Conservation (phyloP, 2,797 vertebrate species). For the Alosa sapidissima region DNA sequence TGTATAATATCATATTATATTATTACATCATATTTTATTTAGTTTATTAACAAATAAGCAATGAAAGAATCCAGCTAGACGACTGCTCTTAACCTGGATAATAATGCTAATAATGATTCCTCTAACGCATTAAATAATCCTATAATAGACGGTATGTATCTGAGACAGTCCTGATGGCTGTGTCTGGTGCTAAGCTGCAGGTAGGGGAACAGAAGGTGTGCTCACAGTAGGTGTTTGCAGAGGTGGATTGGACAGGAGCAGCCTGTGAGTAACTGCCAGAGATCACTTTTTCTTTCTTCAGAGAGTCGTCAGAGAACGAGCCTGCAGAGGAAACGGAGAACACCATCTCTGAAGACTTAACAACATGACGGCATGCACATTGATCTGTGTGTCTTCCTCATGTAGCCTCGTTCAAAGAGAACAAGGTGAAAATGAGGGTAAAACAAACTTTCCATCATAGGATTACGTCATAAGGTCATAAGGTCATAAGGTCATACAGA, state of each 20-base stretch:
- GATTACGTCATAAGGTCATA: too few species aligned
- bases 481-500: too few species aligned
- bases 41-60: neutral
- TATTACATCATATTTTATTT: too few species aligned
- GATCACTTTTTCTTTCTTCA: slow-evolving; percentile 88
- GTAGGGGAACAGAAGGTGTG: neutral
- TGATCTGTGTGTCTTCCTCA: neutral
- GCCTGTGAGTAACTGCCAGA: slow-evolving; percentile 70
- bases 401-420: too few species aligned
- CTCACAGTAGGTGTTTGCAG: slow-evolving; percentile 75
- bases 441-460: too few species aligned
- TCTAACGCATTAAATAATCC: neutral
- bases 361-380: neutral
- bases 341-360: neutral
- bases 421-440: too few species aligned
- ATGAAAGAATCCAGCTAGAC: neutral
- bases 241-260: slow-evolving; percentile 74
- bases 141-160: neutral
- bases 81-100: neutral
- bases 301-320: slow-evolving; percentile 83
- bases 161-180: neutral
- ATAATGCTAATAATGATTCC: neutral
- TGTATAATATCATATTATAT: too few species aligned
- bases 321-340: slow-evolving; percentile 64
- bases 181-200: neutral